Conservation (phyloP, 2,797 vertebrate genomes). For the Echeneis naucrates region DNA sequence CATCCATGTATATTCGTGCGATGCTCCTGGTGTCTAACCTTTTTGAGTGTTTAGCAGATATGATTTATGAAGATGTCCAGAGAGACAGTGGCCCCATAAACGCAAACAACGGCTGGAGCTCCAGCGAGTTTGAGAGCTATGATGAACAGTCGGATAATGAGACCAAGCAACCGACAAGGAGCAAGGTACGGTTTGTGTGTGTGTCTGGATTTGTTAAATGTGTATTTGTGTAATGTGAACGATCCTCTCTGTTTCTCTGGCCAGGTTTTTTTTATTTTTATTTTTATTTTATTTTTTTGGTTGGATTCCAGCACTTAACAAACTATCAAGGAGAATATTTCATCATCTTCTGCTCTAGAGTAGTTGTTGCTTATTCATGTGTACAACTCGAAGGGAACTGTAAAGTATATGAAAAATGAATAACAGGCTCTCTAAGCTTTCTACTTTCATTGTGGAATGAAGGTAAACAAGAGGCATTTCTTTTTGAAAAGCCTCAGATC, state of each 20-base stretch:
- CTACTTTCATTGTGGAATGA: conserved; percentile 59
- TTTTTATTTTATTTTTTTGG: no score
- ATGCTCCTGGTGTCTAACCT: conserved; percentile 16
- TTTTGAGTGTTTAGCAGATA: conserved; percentile 68
- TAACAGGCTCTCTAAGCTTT: conserved; percentile 48
- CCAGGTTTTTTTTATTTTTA: conserved; percentile 41
- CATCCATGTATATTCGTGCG: background rate
- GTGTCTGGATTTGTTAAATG: conserved; percentile 8
- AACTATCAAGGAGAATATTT: conserved; percentile 63
- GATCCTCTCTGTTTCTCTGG: conserved; percentile 8
- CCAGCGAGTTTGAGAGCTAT: conserved; percentile 98
- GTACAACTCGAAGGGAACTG: conserved; percentile 51
- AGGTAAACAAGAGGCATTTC: conserved; percentile 63
- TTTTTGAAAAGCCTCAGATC: conserved; percentile 64
- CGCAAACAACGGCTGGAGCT: conserved; percentile 93
- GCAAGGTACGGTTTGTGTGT: conserved; percentile 79
- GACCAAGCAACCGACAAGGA: conserved; percentile 80
- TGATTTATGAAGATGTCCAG: conserved; percentile 90
- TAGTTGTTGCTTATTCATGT: conserved; percentile 63
- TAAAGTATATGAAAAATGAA: conserved; percentile 63
- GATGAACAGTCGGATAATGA: conserved; percentile 94
- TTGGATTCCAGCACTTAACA: conserved; percentile 37
- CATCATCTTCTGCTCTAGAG: conserved; percentile 20
- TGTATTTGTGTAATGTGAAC: background rate
- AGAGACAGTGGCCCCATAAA: conserved; percentile 65